Evolutionary conservation across 2,888 invertebrate species (phyloP).

Genomic region (Arge pagana): DNA sequence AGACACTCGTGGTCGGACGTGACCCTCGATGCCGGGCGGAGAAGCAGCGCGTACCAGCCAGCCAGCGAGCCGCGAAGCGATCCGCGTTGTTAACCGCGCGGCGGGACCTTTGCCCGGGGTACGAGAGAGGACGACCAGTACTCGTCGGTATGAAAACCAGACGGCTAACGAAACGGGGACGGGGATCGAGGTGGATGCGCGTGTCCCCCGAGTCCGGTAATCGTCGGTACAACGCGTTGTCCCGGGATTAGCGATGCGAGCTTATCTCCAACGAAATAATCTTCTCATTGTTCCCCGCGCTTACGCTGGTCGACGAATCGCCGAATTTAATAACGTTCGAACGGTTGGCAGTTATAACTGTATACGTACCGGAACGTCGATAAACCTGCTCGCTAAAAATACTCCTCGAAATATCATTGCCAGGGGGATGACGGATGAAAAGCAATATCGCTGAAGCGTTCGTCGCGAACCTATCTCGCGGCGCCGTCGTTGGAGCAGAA

Average conservation of each 20-base stretch:
- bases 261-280: slow-evolving; percentile 14
- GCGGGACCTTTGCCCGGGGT: slow-evolving; percentile 8
- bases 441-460: too few relatives aligned
- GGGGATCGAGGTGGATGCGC: slow-evolving; percentile 2
- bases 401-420: too few relatives aligned
- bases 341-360: too few relatives aligned
- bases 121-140: slow-evolving; percentile 12
- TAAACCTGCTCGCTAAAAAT: too few relatives aligned
- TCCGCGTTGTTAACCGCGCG: slow-evolving; percentile 25
- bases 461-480: too few relatives aligned
- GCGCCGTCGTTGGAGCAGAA: too few relatives aligned
- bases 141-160: slow-evolving; percentile 4
- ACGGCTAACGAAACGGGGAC: neutral
- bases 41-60: slow-evolving; percentile 5
- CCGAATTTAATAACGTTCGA: slow-evolving; percentile 9
- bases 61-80: slow-evolving; percentile 22
- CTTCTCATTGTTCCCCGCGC: slow-evolving; percentile 12
- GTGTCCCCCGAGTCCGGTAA: slow-evolving; percentile 5
- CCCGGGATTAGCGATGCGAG: slow-evolving; percentile 3
- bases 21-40: too few relatives aligned
- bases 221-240: slow-evolving; percentile 7
- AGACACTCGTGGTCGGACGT: slow-evolving; percentile 15
- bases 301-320: too few relatives aligned
- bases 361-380: too few relatives aligned
- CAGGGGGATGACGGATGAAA: too few relatives aligned